Conservation (phyloP, 2,797 vertebrate genomes). For the Pygocentrus nattereri region DNA sequence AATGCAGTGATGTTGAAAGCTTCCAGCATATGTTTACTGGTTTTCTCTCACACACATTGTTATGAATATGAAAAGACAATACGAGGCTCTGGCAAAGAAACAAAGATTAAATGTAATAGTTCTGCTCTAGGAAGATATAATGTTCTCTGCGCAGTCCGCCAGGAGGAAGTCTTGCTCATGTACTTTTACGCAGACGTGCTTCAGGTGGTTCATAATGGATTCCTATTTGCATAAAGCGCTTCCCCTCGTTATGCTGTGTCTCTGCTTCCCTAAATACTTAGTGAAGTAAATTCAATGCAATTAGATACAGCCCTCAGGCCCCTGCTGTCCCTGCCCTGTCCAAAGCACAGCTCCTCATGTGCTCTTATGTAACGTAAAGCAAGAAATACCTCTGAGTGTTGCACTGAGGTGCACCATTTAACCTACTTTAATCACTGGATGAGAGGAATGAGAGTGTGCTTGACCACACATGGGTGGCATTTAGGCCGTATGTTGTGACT, state of each 20-base stretch:
- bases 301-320: conserved; percentile 50
- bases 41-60: conserved; percentile 4
- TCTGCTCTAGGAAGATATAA: background rate
- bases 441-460: background rate
- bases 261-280: conserved; percentile 44
- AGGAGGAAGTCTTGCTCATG: conserved; percentile 21
- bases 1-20: background rate
- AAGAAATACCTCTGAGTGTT: conserved; percentile 22
- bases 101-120: conserved; percentile 1
- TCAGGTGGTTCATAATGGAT: conserved; percentile 38
- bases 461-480: background rate
- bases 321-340: conserved; percentile 30
- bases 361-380: conserved; percentile 44
- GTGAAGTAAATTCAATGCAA: conserved; percentile 49
- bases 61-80: conserved; percentile 10
- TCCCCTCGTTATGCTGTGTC: conserved; percentile 24
- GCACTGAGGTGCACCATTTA: conserved; percentile 2
- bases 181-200: conserved; percentile 4
- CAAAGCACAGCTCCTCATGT: conserved; percentile 33
- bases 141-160: conserved; percentile 57
- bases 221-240: conserved; percentile 29
- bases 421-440: background rate
- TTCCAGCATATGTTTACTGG: conserved; percentile 6
- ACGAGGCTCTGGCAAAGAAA: background rate
- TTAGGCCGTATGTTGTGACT: too few relatives aligned